A percentile compares a stretch with the other conserved stretches of the same genome.
These are phyloP conservation scores for Oscheius sp. DNA, from an alignment of 2,888 invertebrate species.

Conservation along the genomic window DNA sequence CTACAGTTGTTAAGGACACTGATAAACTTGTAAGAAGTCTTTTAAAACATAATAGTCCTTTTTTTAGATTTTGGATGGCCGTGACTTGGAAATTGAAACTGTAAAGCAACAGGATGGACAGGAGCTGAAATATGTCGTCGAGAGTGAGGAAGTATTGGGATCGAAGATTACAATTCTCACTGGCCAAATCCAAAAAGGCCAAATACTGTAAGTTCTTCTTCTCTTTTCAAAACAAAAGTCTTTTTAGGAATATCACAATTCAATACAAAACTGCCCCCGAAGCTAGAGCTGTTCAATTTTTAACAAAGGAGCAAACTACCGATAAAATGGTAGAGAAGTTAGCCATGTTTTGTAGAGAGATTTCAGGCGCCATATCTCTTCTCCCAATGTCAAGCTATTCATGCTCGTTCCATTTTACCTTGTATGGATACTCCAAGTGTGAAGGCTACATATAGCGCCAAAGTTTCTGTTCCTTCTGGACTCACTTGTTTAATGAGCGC, in stretches of 20 bases:
- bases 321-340: conserved; percentile 78
- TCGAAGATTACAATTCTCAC: conserved; percentile 33
- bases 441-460: conserved; percentile 83
- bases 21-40: conserved; percentile 39
- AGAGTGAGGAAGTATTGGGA: conserved; percentile 35
- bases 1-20: conserved; percentile 44
- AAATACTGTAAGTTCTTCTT: conserved; percentile 9
- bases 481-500: conserved; percentile 92
- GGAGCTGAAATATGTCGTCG: conserved; percentile 24
- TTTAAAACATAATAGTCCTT: neutral
- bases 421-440: conserved; percentile 91
- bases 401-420: conserved; percentile 86
- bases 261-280: conserved; percentile 81
- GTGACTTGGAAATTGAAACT: conserved; percentile 49
- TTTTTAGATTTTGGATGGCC: conserved; percentile 56
- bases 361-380: conserved; percentile 78
- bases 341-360: neutral
- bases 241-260: conserved; percentile 71
- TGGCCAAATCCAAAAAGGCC: conserved; percentile 24
- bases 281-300: conserved; percentile 88
- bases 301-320: conserved; percentile 84
- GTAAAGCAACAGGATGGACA: conserved; percentile 31
- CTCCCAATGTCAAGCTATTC: conserved; percentile 79
- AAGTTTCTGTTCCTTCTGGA: conserved; percentile 79
- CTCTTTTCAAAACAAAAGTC: neutral